A percentile compares a stretch with the other conserved stretches of the same genome.
phyloP scores from a whole-genome alignment of 2,113 vertebrate genomes.

The Agapornis roseicollis region DNA sequence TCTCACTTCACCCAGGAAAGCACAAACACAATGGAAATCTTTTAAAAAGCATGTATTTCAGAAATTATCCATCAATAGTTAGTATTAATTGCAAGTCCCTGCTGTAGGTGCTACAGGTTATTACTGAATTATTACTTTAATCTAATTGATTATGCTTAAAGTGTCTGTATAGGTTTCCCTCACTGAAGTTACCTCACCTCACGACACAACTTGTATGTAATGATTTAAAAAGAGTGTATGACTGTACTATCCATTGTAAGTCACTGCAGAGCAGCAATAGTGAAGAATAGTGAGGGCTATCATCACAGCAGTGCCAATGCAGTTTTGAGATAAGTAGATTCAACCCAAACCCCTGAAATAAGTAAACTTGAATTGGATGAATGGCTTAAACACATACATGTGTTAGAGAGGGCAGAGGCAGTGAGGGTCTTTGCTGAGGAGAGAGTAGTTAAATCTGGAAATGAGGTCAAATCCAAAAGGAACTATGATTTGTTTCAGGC shows the following conservation, averaged over 20 bases:
- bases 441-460: background rate
- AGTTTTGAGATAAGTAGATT: background rate
- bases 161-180: background rate
- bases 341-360: background rate
- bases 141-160: background rate
- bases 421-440: accelerated
- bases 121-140: background rate
- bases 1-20: background rate
- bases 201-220: background rate
- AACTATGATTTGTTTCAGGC: background rate
- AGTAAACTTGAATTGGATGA: background rate
- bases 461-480: background rate
- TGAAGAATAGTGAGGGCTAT: background rate
- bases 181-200: background rate
- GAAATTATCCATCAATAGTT: background rate
- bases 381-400: accelerated
- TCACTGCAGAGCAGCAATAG: background rate
- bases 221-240: background rate
- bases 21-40: background rate
- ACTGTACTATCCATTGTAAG: background rate
- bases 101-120: background rate
- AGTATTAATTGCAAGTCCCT: background rate
- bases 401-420: background rate
- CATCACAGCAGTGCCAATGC: background rate
- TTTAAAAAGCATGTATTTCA: background rate